Conservation (phyloP, 2,113 vertebrate species). For the Odocoileus hemionus region DNA sequence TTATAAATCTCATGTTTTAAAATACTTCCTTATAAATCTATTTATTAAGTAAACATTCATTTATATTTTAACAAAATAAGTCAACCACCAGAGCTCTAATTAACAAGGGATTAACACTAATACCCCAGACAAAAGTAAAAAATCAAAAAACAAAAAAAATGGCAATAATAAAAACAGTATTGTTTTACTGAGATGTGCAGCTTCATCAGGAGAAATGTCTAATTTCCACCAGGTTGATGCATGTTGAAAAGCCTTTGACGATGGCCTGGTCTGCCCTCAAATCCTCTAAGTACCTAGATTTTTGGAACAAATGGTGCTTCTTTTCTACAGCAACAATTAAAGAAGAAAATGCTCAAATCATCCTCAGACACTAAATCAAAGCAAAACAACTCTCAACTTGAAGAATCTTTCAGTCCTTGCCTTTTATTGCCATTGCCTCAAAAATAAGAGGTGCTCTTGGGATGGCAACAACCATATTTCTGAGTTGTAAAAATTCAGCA, state of each 20-base stretch:
- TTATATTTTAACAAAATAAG: not conserved
- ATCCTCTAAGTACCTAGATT: not conserved
- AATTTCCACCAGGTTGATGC: not conserved
- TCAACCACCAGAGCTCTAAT: not conserved
- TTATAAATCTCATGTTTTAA: not conserved
- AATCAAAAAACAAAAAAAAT: not conserved
- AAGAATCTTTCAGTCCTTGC: not conserved
- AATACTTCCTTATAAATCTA: not conserved
- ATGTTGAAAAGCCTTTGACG: not conserved
- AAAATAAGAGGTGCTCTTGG: not conserved
- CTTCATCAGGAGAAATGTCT: not conserved
- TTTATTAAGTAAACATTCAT: not conserved
- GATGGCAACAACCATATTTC: not conserved
- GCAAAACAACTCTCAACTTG: not conserved
- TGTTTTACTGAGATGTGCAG: not conserved
- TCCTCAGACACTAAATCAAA: not conserved
- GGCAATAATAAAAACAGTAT: not conserved
- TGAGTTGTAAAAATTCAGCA: not conserved
- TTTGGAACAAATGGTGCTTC: not conserved
- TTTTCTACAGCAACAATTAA: not conserved
- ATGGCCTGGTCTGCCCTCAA: not conserved
- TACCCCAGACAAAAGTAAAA: not conserved
- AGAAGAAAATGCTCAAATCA: conserved; percentile 7
- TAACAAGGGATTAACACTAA: not conserved
- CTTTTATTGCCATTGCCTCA: not conserved